Evolutionary conservation across 2,888 invertebrate genomes (phyloP).

Genomic region (Ametastegia equiseti): DNA sequence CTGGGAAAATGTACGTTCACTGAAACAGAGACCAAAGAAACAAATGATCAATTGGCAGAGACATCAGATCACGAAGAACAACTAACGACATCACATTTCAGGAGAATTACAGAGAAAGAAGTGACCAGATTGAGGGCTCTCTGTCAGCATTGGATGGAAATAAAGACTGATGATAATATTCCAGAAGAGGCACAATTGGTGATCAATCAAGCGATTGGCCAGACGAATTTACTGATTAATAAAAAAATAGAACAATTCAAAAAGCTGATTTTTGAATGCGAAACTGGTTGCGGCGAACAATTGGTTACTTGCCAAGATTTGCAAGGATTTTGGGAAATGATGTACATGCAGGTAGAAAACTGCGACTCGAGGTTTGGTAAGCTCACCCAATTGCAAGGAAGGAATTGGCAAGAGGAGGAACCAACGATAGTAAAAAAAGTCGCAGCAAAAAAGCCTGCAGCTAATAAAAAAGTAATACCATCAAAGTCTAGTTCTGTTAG

Average conservation of each 20-base stretch:
- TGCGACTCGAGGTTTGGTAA: conserved; percentile 66
- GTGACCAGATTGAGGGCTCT: conserved; percentile 77
- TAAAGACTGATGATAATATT: conserved; percentile 71
- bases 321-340: conserved; percentile 94
- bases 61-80: conserved; percentile 64
- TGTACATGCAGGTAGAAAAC: conserved; percentile 82
- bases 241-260: conserved; percentile 89
- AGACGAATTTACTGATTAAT: conserved; percentile 85
- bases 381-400: conserved; percentile 59
- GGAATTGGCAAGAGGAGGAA: conserved; percentile 77
- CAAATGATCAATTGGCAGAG: conserved; percentile 65
- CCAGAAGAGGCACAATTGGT: conserved; percentile 79
- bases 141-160: conserved; percentile 79
- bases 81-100: conserved; percentile 74
- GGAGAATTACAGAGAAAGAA: conserved; percentile 77
- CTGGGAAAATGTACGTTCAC: conserved; percentile 50
- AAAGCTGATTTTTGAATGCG: conserved; percentile 74
- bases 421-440: conserved; percentile 58
- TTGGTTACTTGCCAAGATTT: conserved; percentile 84
- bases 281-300: conserved; percentile 75
- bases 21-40: conserved; percentile 68
- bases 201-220: conserved; percentile 86
- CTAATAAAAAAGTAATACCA: background rate
- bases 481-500: conserved; percentile 9
- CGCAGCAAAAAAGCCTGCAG: conserved; percentile 40